Evolutionary conservation across 2,888 invertebrate genomes (phyloP), one percentile per base, ranked within the genome.

Genomic region (Andrena fulva): DNA sequence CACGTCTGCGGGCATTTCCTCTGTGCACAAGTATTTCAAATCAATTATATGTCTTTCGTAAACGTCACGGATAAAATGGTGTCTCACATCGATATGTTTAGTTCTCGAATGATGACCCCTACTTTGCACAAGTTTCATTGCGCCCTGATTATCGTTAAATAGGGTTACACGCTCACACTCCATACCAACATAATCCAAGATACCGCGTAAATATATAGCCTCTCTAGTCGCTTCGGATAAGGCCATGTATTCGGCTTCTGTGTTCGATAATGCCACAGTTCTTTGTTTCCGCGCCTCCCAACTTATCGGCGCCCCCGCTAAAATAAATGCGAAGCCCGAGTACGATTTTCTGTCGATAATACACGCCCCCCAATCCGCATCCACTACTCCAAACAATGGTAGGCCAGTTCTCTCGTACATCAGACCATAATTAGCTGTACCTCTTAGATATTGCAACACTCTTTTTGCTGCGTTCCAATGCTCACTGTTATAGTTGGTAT

Each of bases 381-480:
- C 54, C 7, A 54, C 54, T n/a, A 10, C 54, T 54, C 24, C 54
- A 54, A 20, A 24, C 24, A 54, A 24, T 24, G 54, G 54, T 54
- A 54, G n/a, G 20, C 20, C 20, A 20, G 54, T 54, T 24, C 20
- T 24, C 24, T 10, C 8, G 54, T 54, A 54, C 54, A 2, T 54
- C 3, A 24, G 2, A 16, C 54, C 54, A 20, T 54, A 20, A 54
- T 54, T 54, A 8, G 20, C 20, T 8, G 24, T 54, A 8, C 54
- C 54, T 2, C 24, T 54, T 10, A 54, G 20, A 2, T 54, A 54
- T 24, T 20, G 6, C 20, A 24, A 24, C 20, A 20, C 6, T n/a
- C 64, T 42, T 27, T 64, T 64, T 8, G 48, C 48, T 20, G 67
- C 52, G 1, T 31, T 29, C 67, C 54, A 67, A 31, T 67, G 67